phyloP scores from a whole-genome alignment of 37 sponge, comb jelly and placozoan species.

The Crambe crambe region DNA sequence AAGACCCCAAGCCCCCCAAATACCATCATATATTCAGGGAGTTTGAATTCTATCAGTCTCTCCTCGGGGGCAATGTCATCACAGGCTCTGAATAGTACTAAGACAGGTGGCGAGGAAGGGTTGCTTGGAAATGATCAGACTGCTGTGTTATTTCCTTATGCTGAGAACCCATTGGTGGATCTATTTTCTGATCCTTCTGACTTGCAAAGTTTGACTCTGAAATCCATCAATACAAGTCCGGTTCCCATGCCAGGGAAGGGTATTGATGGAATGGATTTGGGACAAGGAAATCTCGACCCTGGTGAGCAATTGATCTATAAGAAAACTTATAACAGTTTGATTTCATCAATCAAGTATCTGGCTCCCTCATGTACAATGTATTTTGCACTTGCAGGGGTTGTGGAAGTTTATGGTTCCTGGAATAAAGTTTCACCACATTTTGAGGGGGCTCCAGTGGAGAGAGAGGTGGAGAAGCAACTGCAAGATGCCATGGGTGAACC shows the following conservation, averaged over 20 bases:
- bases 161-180: conserved; percentile 26
- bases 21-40: conserved; percentile 31
- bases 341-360: background rate
- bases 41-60: conserved; percentile 1
- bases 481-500: conserved; percentile 48
- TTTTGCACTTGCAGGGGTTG: conserved; percentile 12
- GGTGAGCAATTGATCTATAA: conserved; percentile 5
- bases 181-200: conserved; percentile 24
- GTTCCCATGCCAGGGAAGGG: conserved; percentile 25
- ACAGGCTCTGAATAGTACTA: background rate
- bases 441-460: conserved; percentile 3
- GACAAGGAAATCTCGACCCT: background rate
- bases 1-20: conserved; percentile 35
- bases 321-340: background rate
- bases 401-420: conserved; percentile 67
- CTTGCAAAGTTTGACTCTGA: background rate
- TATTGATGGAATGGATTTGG: conserved; percentile 2
- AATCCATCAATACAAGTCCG: conserved; percentile 15
- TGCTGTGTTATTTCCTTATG: conserved; percentile 18
- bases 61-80: background rate
- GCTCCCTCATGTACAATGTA: background rate
- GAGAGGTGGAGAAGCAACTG: conserved; percentile 48
- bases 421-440: conserved; percentile 26
- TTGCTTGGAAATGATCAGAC: background rate
- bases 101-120: background rate